phyloP scores from a whole-genome alignment of 53 echinoderm and acorn worm genomes.

The Mesocentrotus franciscanus region DNA sequence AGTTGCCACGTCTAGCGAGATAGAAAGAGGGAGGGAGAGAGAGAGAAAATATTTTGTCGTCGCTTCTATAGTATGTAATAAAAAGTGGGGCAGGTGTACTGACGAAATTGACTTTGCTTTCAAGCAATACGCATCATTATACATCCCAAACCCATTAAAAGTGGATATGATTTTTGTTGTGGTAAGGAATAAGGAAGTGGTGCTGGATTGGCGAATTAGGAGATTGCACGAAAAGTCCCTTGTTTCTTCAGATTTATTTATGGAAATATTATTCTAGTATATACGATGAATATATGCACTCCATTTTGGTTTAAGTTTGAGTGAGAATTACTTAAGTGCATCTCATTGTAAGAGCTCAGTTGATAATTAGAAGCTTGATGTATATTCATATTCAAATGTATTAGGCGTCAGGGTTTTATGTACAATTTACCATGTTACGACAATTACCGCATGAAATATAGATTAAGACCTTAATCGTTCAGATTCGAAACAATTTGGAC shows the following conservation, averaged over 20 bases:
- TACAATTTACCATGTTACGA: not conserved
- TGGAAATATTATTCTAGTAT: not conserved
- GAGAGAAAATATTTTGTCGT: not conserved
- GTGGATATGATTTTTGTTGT: not conserved
- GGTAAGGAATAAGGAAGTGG: not conserved
- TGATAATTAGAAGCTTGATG: not conserved
- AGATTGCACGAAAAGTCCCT: not conserved
- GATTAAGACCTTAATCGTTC: too few species aligned
- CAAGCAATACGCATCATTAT: not conserved
- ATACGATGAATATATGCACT: not conserved
- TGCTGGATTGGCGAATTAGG: not conserved
- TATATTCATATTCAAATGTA: not conserved
- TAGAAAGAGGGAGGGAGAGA: not conserved
- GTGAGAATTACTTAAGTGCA: too few species aligned
- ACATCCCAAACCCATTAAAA: not conserved
- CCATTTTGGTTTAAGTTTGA: not conserved
- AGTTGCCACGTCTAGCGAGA: constrained; percentile 8
- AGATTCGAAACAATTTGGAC: too few species aligned
- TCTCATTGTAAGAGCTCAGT: not conserved
- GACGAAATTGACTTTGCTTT: not conserved
- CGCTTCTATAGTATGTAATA: not conserved
- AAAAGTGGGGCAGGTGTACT: not conserved
- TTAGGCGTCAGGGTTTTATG: not conserved
- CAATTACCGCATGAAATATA: not conserved
- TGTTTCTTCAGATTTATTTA: not conserved